Conservation (phyloP, 2,888 invertebrate species). For the Drosophila cognata region DNA sequence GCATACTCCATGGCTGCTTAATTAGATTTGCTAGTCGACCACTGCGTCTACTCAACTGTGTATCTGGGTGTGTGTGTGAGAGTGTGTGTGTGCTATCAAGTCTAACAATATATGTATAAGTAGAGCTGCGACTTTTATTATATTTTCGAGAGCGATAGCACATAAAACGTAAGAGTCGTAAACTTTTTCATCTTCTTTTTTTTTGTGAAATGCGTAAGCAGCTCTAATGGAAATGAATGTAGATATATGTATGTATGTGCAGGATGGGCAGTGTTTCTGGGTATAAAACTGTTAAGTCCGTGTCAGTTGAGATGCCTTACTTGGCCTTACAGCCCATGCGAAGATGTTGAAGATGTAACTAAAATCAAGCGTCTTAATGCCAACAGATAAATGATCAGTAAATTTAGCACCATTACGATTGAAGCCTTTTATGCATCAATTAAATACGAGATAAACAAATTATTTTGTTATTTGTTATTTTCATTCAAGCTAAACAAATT, state of each 20-base stretch:
- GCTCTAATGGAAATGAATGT: slow-evolving; percentile 69
- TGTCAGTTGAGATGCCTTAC: slow-evolving; percentile 46
- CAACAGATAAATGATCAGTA: slow-evolving; percentile 14
- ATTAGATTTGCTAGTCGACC: slow-evolving; percentile 68
- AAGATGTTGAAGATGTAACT: slow-evolving; percentile 28
- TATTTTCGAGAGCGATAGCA: slow-evolving; percentile 45
- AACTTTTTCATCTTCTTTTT: slow-evolving; percentile 43
- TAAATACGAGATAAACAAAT: not conserved
- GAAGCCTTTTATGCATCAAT: not conserved
- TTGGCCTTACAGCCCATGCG: slow-evolving; percentile 34
- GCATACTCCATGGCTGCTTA: slow-evolving; percentile 58
- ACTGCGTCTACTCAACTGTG: slow-evolving; percentile 33
- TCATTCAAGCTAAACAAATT: not conserved
- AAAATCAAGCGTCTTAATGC: slow-evolving; percentile 35
- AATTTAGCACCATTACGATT: not conserved
- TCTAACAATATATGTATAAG: slow-evolving; percentile 30
- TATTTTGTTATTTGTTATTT: not conserved
- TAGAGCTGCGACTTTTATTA: slow-evolving; percentile 7
- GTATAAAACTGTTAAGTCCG: slow-evolving; percentile 8
- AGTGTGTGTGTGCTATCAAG: slow-evolving; percentile 41
- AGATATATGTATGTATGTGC: slow-evolving; percentile 24
- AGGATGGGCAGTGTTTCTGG: not conserved
- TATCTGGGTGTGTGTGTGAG: slow-evolving; percentile 3
- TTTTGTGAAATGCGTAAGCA: slow-evolving; percentile 29
- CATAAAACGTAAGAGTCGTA: slow-evolving; percentile 68